Evolutionary conservation across 2,888 invertebrate genomes (phyloP), one percentile per base, ranked within the genome.

Genomic region (Drosophila austrosaltans): DNA sequence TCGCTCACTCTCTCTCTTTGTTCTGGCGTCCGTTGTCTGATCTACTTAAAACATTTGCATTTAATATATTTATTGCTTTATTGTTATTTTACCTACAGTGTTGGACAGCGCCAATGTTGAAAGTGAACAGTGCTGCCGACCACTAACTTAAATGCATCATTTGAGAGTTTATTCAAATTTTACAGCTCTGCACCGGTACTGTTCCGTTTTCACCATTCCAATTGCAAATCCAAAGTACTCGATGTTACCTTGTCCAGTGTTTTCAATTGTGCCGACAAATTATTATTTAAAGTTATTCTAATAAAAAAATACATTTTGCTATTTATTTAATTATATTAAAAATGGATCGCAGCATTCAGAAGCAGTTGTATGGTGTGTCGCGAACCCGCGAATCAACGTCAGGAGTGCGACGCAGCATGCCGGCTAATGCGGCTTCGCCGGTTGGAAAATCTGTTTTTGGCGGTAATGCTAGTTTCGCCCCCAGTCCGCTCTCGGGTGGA

Each of bases 371-470:
- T 63, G 74, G 78, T 12, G 75, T 77, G 5, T 64, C 87, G 1
- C 78, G 91, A 8, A 16, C 48, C 3, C 48, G 48, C 2, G 90
- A 86, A 30, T 90, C 90, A 0, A 76, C 89, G 0, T 87, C 88
- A 2, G 87, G 83, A 12, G 66, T 88, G 10, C 79, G 90, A 12
- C 87, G 39, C 69, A 90, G 76, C 81, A 82, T 72, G 83, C 87
- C 66, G 69, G 81, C 10, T 20, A 10, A 12, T 53, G 25, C 73
- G 4, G 81, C 85, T 0, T 75, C 81, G 20, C 22, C 65, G 7
- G 67, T 69, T 20, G 73, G 90, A 1, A 91, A 91, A 80, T 89
- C 90, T 0, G 61, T 89, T 69, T 88, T 82, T 77, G 88, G 89
- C 59, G 84, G 83, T 30, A 86, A 76, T 63, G 62, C 69, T 4